A percentile compares a stretch with the other conserved stretches of the same genome.
Evolutionary conservation across 2,888 invertebrate species (phyloP).

Genomic region (Leptogaster cylindrica): DNA sequence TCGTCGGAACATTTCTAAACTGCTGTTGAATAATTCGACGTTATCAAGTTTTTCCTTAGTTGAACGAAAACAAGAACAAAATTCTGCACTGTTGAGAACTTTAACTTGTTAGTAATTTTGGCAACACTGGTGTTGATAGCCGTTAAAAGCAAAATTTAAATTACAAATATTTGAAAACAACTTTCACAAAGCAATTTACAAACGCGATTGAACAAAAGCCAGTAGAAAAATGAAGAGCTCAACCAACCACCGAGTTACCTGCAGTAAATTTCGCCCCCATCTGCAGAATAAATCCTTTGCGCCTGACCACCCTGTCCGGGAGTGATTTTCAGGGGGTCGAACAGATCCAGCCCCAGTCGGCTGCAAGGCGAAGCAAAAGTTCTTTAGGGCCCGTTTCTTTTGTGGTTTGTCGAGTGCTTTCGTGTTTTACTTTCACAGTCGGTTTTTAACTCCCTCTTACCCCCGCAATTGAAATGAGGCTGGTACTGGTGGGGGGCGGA

Average conservation of each 20-base stretch:
- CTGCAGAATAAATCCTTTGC: no score
- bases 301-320: not conserved
- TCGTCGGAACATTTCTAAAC: no score
- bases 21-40: no score
- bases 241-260: not conserved
- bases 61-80: no score
- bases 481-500: not conserved
- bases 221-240: not conserved
- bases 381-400: conserved; percentile 18
- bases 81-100: no score
- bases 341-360: not conserved
- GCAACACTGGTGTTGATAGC: no score
- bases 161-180: conserved; percentile 35
- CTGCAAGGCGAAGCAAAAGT: not conserved
- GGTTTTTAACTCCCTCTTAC: not conserved
- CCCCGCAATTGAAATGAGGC: not conserved
- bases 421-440: conserved; percentile 27
- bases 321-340: not conserved
- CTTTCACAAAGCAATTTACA: conserved; percentile 4
- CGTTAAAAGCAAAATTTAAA: conserved; percentile 33
- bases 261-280: conserved; percentile 8
- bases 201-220: conserved; percentile 20
- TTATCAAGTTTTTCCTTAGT: no score
- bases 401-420: conserved; percentile 35
- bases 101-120: no score